Base-by-base conservation (phyloP, 1,140 invertebrate genomes). In the Heliconius melpomene region DNA sequence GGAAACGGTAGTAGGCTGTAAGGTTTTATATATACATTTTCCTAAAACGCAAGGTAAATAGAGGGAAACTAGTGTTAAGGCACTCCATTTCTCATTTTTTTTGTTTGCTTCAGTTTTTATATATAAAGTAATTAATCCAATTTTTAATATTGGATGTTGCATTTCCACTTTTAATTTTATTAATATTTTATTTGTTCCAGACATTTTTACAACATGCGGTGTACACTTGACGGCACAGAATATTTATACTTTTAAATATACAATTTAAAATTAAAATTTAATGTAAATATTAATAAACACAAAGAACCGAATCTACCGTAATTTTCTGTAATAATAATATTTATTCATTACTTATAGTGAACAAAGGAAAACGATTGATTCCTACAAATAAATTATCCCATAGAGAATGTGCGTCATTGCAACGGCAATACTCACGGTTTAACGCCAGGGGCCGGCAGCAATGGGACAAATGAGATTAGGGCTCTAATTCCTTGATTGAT, bases 401-500 rank as follows among this genome's bases (percentile, higher is more conserved):
- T 26, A 8, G 60, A 75, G 29, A 66, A 79, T 46, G 23, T 75
- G 11, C n/a, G 7, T 38, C 71, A 54, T 70, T 81, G 70, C 52
- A 73, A 77, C 77, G 74, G 82, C 80, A 57, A 78, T 77, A 84
- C 78, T 79, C 72, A 84, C 84, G 85, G 75, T 80, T 86, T 82
- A 75, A 81, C 82, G 74, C 82, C 66, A 80, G 82, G 88, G 85
- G 83, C 74, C 72, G 84, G 81, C 84, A 82, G 83, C 83, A 89
- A 86, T 87, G 84, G 86, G 87, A 89, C 87, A 90, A 89, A 91
- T 90, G 86, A 89, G 89, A 90, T 90, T 90, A 90, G 85, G 83
- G 79, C 79, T 85, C 88, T 89, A 91, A 91, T 90, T 90, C 89
- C 87, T 89, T 90, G 90, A 91, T 91, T 90, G 90, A 91, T 91